Evolutionary conservation across 2,888 invertebrate species (phyloP).

Genomic region (Agapostemon virescens): DNA sequence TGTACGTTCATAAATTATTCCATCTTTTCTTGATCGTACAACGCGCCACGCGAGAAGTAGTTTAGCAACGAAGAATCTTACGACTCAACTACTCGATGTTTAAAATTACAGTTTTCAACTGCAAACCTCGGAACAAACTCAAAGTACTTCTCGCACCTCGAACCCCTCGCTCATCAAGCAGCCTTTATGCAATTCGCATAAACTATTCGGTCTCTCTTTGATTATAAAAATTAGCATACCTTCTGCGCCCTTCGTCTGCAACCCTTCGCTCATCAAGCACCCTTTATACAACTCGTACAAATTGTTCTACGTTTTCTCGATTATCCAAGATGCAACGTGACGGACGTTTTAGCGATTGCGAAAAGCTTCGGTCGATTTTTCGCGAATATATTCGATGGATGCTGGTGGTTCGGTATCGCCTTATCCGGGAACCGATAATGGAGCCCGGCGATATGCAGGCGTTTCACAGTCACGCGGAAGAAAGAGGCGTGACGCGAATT

Average conservation of each 20-base stretch:
- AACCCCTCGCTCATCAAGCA: neutral
- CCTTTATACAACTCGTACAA: neutral
- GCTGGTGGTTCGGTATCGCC: neutral
- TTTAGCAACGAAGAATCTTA: no score
- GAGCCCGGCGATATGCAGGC: slow-evolving; percentile 22
- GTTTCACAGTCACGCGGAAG: slow-evolving; percentile 43
- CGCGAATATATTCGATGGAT: neutral
- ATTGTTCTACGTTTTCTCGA: neutral
- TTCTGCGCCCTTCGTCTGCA: no score
- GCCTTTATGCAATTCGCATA: neutral
- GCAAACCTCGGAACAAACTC: neutral
- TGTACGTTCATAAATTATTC: no score
- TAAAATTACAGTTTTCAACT: neutral
- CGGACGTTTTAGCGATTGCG: neutral
- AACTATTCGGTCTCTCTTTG: no score
- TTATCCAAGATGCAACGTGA: neutral
- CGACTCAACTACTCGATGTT: no score
- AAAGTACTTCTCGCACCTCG: neutral
- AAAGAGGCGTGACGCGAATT: slow-evolving; percentile 46
- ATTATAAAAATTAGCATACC: no score
- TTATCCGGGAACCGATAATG: slow-evolving; percentile 37
- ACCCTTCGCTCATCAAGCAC: neutral
- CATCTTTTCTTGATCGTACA: no score
- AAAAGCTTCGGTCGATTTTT: neutral
- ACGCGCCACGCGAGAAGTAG: no score